phyloP scores from a whole-genome alignment of 2,888 invertebrate genomes.

The Heliconius charithonia region DNA sequence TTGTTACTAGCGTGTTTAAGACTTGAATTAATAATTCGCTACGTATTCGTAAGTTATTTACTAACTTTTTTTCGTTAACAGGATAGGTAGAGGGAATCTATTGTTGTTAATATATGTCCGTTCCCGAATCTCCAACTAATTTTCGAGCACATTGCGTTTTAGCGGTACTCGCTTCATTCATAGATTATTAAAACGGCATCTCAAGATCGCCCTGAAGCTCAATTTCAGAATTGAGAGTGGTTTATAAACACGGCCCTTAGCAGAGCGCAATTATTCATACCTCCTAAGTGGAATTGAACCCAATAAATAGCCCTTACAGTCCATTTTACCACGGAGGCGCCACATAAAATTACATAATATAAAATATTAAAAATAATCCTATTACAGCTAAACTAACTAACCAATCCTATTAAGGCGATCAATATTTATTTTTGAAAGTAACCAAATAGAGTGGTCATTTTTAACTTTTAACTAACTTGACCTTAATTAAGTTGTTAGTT shows the following conservation, averaged over 20 bases:
- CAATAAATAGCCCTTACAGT: background rate
- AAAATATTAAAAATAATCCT: slow-evolving; percentile 3
- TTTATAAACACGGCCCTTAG: too few species aligned
- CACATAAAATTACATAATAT: background rate
- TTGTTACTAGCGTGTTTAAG: background rate
- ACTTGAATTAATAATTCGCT: background rate
- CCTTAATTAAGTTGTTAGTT: slow-evolving; percentile 31
- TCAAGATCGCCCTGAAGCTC: too few species aligned
- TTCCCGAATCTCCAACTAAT: too few species aligned
- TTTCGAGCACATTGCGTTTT: too few species aligned
- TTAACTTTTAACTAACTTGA: slow-evolving; percentile 20
- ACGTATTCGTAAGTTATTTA: background rate
- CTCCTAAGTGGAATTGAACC: background rate
- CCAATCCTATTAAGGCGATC: background rate
- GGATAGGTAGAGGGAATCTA: too few species aligned
- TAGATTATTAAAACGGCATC: too few species aligned
- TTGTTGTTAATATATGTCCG: too few species aligned
- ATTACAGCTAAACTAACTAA: background rate
- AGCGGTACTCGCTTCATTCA: too few species aligned
- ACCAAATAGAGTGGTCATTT: slow-evolving; percentile 12
- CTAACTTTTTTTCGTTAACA: too few species aligned
- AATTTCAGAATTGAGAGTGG: too few species aligned
- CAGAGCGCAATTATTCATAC: background rate
- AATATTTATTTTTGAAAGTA: slow-evolving; percentile 8
- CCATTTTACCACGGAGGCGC: background rate